Evolutionary conservation across 2,888 invertebrate species (phyloP), one percentile per base, ranked within the genome.

Genomic region (Diarsia brunnea): DNA sequence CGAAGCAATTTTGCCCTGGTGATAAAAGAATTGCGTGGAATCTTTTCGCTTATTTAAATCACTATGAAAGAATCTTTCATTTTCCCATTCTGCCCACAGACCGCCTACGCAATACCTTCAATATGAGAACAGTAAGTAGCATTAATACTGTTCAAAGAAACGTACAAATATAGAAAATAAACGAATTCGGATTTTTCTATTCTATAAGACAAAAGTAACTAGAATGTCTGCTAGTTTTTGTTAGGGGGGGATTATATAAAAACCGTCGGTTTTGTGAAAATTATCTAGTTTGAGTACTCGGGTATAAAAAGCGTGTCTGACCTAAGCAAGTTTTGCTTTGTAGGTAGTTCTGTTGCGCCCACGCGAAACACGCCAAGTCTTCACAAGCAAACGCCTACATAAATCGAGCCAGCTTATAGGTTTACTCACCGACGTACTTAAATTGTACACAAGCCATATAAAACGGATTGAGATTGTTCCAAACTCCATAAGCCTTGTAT

Each of bases 291-390:
- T 55, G 38, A 75, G 58, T 64, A 66, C 61, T 31, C 31, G 27
- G 27, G 14, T 53, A 27, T 66, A 70, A 61, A 64, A 69, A 74
- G 53, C 60, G 66, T 76, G 79, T 79, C 69, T 86, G 38, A 82
- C 47, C 73, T 75, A 73, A 77, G 47, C 58, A 58, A 73, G 69
- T 75, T 82, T 73, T 73, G 73, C 70, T 47, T 24, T 69, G 60
- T 78, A 49, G 8, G 43, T 60, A 43, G 43, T 19, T 43, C 16
- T 60, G 51, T 38, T n/a, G 27, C 60, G 51, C 66, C 68, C 58
- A 78, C 72, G 60, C 63, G 61, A 73, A 79, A 74, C 79, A 78
- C 74, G 77, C 75, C 65, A 73, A 27, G 72, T 74, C 65, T 67
- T 27, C 21, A 38, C 69, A 1, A 70, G 58, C 69, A 45, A 1